Base-by-base conservation (phyloP, 2,888 invertebrate species). In the Epistrophe eligans region DNA sequence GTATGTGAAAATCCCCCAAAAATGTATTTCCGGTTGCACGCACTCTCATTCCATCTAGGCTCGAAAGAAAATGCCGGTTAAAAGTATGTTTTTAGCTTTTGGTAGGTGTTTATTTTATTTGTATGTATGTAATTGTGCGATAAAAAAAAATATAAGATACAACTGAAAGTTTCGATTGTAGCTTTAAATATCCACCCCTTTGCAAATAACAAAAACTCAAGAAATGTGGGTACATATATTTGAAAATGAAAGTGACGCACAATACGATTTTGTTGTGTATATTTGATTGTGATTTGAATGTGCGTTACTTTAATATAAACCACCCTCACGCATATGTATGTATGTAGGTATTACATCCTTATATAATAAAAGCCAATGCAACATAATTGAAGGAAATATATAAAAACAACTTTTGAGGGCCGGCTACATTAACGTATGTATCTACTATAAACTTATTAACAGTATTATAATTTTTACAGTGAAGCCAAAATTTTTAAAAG, bases 191-290 rank as follows among this genome's bases (percentile, higher is more conserved):
- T 15, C 35, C 35, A 50, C 35, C 50, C 35, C 32, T 50, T 24
- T 43, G 11, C 4, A 10, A 58, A 32, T 5, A n/a, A 11, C 4
- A 0, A 11, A 15, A 45, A 19, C 8, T 38, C 19, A 13, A 19
- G 4, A 50, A 6, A 19, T 40, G 2, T 32, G 15, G 24, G 32
- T 45, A n/a, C n/a, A 35, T 24, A 32, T 48, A 45, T n/a, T 40
- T 48, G 67, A 50, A 67, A 67, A 9, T 1, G 35, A 67, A 50
- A 67, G 66, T 66, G 35, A 50, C 32, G 66, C 64, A 64, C 6
- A 43, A 62, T 64, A 32, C 45, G 35, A 35, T 66, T 66, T 11
- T 35, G 43, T 19, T 50, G 50, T 35, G 45, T n/a, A 32, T 32
- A 32, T 7, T 32, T 28, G 5, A 32, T 35, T 9, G 0, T 35